Conservation (phyloP, 53 echinoderm and acorn worm species). For the Astropecten irregularis region DNA sequence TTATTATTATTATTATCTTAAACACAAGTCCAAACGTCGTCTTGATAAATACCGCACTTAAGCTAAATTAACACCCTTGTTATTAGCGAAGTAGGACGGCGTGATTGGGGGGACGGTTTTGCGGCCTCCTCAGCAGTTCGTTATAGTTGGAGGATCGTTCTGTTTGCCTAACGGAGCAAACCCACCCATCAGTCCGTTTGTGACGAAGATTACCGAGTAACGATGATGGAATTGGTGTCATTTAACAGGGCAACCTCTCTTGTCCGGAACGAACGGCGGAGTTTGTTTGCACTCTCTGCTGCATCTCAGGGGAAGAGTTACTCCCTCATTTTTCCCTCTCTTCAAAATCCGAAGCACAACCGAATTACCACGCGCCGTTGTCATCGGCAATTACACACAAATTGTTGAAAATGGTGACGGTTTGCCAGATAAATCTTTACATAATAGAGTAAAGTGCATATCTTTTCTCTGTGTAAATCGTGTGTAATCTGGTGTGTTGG, state of each 20-base stretch:
- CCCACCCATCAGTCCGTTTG: background rate
- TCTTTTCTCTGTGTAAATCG: too few relatives aligned
- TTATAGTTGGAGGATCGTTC: too few relatives aligned
- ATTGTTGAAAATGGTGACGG: too few relatives aligned
- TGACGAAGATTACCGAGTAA: constrained; percentile 19
- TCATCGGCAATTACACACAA: constrained; percentile 32
- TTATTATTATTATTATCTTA: too few relatives aligned
- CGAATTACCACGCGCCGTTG: constrained; percentile 10
- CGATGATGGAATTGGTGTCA: constrained; percentile 45
- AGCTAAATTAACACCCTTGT: constrained; percentile 57
- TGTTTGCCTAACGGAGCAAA: constrained; percentile 28
- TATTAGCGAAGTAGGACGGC: background rate
- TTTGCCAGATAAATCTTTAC: too few relatives aligned
- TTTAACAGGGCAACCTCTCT: constrained; percentile 28
- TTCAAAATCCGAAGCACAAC: background rate
- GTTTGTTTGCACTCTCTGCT: constrained; percentile 22
- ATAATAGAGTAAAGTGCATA: too few relatives aligned
- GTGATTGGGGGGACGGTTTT: too few relatives aligned
- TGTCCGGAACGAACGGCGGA: background rate
- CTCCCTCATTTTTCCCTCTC: constrained; percentile 17
- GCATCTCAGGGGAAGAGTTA: background rate
- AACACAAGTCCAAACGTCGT: too few relatives aligned
- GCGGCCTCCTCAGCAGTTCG: background rate
- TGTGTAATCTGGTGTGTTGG: too few relatives aligned
- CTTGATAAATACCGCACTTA: constrained; percentile 62